phyloP scores from a whole-genome alignment of 2,888 invertebrate species.

The Cyclophora albipunctata region DNA sequence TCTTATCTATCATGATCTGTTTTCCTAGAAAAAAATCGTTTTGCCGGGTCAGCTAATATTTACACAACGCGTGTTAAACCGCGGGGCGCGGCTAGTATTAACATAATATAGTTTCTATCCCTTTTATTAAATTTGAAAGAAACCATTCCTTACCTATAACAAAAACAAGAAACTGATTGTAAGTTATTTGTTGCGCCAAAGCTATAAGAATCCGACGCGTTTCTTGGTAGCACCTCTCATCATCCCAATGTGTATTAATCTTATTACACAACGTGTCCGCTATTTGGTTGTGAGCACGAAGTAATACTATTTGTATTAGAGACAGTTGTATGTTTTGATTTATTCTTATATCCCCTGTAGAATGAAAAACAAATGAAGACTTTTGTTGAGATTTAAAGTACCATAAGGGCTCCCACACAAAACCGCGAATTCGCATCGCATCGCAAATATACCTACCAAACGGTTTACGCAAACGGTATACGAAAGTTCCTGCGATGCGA shows the following conservation, averaged over 20 bases:
- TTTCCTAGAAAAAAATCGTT: slow-evolving; percentile 11
- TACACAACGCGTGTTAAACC: too few species aligned
- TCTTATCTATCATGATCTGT: slow-evolving; percentile 10
- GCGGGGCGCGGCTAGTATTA: too few species aligned
- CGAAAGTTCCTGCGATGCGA: too few species aligned
- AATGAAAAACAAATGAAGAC: neutral
- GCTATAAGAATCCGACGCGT: slow-evolving; percentile 11
- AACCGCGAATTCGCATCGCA: too few species aligned
- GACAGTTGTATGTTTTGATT: slow-evolving; percentile 10
- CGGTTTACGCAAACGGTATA: too few species aligned
- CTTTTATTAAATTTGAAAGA: too few species aligned
- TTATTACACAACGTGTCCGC: neutral
- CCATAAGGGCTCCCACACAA: too few species aligned
- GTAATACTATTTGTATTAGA: slow-evolving; percentile 5
- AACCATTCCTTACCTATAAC: too few species aligned
- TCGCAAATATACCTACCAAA: too few species aligned
- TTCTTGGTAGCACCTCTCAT: slow-evolving; percentile 13
- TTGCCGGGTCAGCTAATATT: too few species aligned
- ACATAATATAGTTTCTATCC: too few species aligned
- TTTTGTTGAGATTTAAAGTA: too few species aligned
- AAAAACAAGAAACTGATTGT: slow-evolving; percentile 4
- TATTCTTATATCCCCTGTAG: slow-evolving; percentile 10
- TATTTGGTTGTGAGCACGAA: slow-evolving; percentile 13
- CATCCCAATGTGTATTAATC: slow-evolving; percentile 6
- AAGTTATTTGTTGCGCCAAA: slow-evolving; percentile 6